Base-by-base conservation (phyloP, 2,888 invertebrate genomes). In the Mellilla xanthometata region DNA sequence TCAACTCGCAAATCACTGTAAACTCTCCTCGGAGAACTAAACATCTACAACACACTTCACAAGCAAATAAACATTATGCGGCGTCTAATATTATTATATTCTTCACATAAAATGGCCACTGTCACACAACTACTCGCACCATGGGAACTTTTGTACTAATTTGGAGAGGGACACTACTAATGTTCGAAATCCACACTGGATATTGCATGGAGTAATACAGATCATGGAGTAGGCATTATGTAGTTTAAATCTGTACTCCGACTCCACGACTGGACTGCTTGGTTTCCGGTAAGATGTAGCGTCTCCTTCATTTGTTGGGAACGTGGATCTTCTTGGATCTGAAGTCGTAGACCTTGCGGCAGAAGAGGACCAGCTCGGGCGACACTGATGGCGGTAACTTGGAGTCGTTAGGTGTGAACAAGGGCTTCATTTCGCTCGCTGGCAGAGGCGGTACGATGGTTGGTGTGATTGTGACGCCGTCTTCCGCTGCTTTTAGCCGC, bases 301-400 rank as follows among this genome's bases (percentile, higher is more conserved):
- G 10, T 13, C 23, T 23, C 27, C 60, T 66, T 88, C 88, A 89
- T 67, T 89, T 88, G 73, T 80, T 84, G 33, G 84, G 85, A 8
- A 81, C 76, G 56, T 85, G 84, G 52, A 95, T 92, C 64, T 95
- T 91, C 76, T 96, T 97, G 66, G 96, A 95, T 62, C 97, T 93
- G 90, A 97, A 97, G 88, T 99, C 98, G 90, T 98, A 99, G 49
- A 98, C 75, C 65, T 96, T 94, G 34, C 97, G 94, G 84, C 98
- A 98, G 91, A 98, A 96, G 78, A 98, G 96, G 29, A 99, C 96
- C 80, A 97, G 93, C 68, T 98, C 98, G 5, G 94, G 92, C 42
- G 94, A 92, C 11, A 89, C 86, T 23, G 81, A 51, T 84, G 85
- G 93, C 82, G 83, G 94, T 76, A 81, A 94, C 91, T 62, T 95